phyloP scores from a whole-genome alignment of 1,140 invertebrate genomes.

The Tribolium madens region DNA sequence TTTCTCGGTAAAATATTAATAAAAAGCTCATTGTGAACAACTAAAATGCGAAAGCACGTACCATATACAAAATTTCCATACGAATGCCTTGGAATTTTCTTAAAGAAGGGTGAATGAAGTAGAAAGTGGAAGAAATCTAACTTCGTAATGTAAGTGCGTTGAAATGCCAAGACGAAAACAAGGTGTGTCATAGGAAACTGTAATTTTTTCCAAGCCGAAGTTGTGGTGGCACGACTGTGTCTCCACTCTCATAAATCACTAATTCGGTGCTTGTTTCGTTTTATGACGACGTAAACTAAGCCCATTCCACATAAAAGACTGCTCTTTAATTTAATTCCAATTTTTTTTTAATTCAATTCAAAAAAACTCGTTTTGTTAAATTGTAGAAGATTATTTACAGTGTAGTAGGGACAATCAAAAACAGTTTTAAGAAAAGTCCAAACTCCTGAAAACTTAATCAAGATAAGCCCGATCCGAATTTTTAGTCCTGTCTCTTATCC shows the following conservation, averaged over 20 bases:
- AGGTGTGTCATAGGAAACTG: conserved; percentile 2
- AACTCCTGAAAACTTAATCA: conserved; percentile 17
- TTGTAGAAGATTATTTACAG: background rate
- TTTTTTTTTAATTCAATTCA: too few relatives aligned
- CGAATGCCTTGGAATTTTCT: conserved; percentile 38
- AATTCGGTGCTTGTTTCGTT: conserved; percentile 8
- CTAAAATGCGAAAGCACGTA: conserved; percentile 44
- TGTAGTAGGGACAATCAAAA: background rate
- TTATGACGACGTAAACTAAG: conserved; percentile 1
- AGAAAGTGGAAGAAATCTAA: conserved; percentile 42
- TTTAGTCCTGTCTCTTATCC: background rate
- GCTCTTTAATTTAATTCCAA: too few relatives aligned
- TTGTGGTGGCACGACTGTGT: background rate
- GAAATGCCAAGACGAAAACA: conserved; percentile 11
- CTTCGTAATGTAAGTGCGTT: conserved; percentile 32
- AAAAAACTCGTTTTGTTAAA: too few relatives aligned
- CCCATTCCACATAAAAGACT: conserved; percentile 3
- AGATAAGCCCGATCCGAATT: conserved; percentile 1
- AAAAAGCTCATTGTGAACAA: conserved; percentile 43
- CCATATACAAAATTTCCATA: conserved; percentile 46
- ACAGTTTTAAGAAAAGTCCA: background rate
- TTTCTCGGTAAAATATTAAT: conserved; percentile 42
- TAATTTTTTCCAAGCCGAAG: background rate
- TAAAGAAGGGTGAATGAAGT: conserved; percentile 40
- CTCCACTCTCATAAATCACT: conserved; percentile 9